phyloP scores from a whole-genome alignment of 2,797 vertebrate genomes.

The Poeciliopsis infans region DNA sequence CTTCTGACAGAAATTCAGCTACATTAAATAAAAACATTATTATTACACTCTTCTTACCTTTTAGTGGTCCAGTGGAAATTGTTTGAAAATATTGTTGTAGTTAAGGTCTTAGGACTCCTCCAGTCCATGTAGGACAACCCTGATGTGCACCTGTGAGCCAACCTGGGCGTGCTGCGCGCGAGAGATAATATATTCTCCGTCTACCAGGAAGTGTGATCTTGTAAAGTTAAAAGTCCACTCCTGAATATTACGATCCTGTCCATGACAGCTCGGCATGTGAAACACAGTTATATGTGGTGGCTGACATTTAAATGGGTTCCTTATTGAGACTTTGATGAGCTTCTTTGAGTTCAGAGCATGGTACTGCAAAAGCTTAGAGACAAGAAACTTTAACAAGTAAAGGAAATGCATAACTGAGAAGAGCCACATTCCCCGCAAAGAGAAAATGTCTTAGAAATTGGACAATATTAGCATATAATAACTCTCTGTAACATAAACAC shows the following conservation, averaged over 20 bases:
- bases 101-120: not conserved
- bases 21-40: slow-evolving; percentile 1
- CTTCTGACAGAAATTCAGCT: slow-evolving; percentile 27
- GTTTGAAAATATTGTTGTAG: not conserved
- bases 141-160: slow-evolving; percentile 21
- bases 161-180: not conserved
- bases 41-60: slow-evolving; percentile 41
- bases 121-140: not conserved
- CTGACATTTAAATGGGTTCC: slow-evolving; percentile 11
- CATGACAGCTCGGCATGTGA: slow-evolving; percentile 6
- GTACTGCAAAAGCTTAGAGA: not conserved
- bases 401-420: not conserved
- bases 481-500: not conserved
- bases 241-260: not conserved
- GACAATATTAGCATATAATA: not conserved
- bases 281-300: slow-evolving; percentile 12
- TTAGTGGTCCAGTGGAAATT: slow-evolving; percentile 6
- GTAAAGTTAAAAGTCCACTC: slow-evolving; percentile 69
- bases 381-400: not conserved
- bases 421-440: not conserved
- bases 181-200: slow-evolving; percentile 1
- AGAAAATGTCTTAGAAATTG: not conserved
- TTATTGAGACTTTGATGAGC: not conserved
- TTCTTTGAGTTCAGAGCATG: not conserved
- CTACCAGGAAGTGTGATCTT: slow-evolving; percentile 60